A percentile compares a stretch with the other conserved stretches of the same genome.
phyloP scores from a whole-genome alignment of 2,888 invertebrate species.

The Agrotis segetum region DNA sequence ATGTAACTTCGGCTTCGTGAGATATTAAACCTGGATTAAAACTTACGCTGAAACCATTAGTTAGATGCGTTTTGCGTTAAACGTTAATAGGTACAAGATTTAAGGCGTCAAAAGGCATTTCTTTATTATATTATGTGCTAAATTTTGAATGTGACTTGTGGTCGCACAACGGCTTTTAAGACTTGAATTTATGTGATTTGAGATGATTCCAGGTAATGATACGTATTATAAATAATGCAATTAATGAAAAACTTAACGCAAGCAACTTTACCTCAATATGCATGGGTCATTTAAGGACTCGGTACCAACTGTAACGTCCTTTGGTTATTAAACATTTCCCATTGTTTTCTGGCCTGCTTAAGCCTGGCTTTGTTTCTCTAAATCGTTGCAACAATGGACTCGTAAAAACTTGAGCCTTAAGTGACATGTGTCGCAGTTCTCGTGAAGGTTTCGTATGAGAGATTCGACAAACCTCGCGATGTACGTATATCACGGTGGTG shows the following conservation, averaged over 20 bases:
- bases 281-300: constrained; percentile 11
- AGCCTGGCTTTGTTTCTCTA: constrained; percentile 32
- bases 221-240: background rate
- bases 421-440: constrained; percentile 20
- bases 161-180: background rate
- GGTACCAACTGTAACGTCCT: constrained; percentile 11
- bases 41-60: too few species aligned
- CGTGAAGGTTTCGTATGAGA: background rate
- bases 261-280: background rate
- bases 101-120: too few species aligned
- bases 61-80: too few species aligned
- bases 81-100: too few species aligned
- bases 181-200: background rate
- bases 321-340: constrained; percentile 38
- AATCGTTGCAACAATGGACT: constrained; percentile 30
- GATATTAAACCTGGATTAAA: too few species aligned
- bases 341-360: constrained; percentile 38
- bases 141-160: background rate
- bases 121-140: background rate
- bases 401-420: constrained; percentile 36
- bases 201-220: background rate
- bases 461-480: constrained; percentile 1
- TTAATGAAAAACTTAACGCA: background rate
- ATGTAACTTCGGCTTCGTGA: too few species aligned
- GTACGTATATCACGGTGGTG: background rate